Conservation (phyloP, 92 coral and sea anemone genomes). For the Desmophyllum pertusum region DNA sequence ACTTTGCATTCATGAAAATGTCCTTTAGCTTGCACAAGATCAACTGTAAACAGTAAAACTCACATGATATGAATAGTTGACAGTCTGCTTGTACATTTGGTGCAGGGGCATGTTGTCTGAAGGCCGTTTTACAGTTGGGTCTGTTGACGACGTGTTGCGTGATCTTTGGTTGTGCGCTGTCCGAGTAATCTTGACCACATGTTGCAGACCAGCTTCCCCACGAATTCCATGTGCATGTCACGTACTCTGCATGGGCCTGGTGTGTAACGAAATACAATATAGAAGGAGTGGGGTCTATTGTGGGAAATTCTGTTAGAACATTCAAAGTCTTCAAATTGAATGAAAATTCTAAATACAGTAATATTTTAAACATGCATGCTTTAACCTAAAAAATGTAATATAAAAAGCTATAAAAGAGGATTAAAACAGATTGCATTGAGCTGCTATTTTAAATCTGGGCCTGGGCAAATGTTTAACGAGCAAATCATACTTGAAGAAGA, state of each 20-base stretch:
- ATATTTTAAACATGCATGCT: no score
- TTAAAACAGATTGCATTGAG: no score
- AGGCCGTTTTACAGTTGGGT: constrained; percentile 81
- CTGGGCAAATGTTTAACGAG: no score
- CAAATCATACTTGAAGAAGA: no score
- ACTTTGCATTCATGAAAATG: no score
- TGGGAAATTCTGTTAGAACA: neutral
- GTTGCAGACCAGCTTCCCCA: constrained; percentile 69
- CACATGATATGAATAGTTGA: constrained; percentile 75
- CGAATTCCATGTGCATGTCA: constrained; percentile 61
- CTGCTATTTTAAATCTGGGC: no score
- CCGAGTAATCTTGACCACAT: constrained; percentile 68
- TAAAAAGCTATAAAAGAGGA: no score
- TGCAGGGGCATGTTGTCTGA: constrained; percentile 72
- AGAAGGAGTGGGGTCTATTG: neutral
- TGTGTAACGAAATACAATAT: neutral
- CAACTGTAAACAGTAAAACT: constrained; percentile 13
- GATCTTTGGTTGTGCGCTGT: constrained; percentile 70
- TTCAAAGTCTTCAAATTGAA: no score
- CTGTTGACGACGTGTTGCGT: constrained; percentile 65
- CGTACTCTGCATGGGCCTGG: constrained; percentile 69
- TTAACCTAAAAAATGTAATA: no score
- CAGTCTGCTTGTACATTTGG: constrained; percentile 73
- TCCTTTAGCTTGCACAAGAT: no score
- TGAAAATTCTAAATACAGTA: no score